A percentile compares a stretch with the other conserved stretches of the same genome.
Conservation (phyloP, 2,797 vertebrate genomes). For the Sarcophilus harrisii region DNA sequence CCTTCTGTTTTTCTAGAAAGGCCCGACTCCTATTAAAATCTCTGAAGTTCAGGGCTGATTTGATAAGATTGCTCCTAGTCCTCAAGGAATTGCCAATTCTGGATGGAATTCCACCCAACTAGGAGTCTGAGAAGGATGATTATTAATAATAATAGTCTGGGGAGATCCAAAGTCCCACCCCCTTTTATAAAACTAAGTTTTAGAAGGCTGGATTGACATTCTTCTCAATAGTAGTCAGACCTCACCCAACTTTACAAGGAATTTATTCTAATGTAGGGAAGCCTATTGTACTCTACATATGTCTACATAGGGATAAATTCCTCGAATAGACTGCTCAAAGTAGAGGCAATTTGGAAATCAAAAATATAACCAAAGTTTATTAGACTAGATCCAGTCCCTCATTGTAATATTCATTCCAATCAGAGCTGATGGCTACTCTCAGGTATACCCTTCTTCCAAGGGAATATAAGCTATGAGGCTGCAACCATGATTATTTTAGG, state of each 20-base stretch:
- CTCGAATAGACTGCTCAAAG: not conserved
- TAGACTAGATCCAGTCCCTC: not conserved
- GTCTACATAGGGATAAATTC: not conserved
- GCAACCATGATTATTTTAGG: not conserved
- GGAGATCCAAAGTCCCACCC: not conserved
- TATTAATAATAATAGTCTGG: not conserved
- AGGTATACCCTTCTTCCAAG: not conserved
- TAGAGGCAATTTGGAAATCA: not conserved
- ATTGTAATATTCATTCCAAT: not conserved
- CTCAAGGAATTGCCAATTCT: not conserved
- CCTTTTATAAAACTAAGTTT: not conserved
- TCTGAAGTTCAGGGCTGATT: not conserved
- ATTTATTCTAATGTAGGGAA: not conserved
- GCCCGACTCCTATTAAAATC: not conserved
- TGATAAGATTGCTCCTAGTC: not conserved
- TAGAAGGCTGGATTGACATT: not conserved
- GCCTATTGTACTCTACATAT: not conserved
- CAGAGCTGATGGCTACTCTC: not conserved
- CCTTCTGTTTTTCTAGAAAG: not conserved
- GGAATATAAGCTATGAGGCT: not conserved
- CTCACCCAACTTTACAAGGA: too few relatives aligned
- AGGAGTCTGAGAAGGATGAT: not conserved
- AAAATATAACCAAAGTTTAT: not conserved
- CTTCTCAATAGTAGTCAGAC: too few relatives aligned
- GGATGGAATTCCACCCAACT: not conserved